Conservation (phyloP, 2,797 vertebrate species). For the Chaunax sp. region DNA sequence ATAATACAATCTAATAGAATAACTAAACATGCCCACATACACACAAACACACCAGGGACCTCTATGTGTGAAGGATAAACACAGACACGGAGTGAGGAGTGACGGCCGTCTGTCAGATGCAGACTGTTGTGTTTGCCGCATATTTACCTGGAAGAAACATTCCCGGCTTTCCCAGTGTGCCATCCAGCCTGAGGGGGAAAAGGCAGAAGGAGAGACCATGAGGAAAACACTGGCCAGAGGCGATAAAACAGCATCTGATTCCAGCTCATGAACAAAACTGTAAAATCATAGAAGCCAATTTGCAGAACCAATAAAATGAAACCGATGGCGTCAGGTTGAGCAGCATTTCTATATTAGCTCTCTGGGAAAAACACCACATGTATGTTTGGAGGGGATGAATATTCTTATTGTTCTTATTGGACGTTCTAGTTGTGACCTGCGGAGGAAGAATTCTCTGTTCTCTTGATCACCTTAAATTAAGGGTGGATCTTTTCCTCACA, state of each 20-base stretch:
- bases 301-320: conserved; percentile 39
- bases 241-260: conserved; percentile 16
- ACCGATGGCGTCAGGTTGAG: conserved; percentile 30
- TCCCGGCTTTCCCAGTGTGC: conserved; percentile 90
- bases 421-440: too few species aligned
- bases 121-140: conserved; percentile 32
- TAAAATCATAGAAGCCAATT: conserved; percentile 24
- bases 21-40: too few species aligned
- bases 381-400: neutral
- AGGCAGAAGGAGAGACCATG: conserved; percentile 19
- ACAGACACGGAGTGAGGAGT: conserved; percentile 36
- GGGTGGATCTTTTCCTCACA: too few species aligned
- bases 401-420: conserved; percentile 8
- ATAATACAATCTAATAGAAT: too few species aligned
- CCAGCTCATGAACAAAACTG: conserved; percentile 20
- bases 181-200: conserved; percentile 84
- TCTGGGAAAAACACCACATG: neutral
- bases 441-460: too few species aligned
- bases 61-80: conserved; percentile 49
- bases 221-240: conserved; percentile 24
- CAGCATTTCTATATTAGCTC: neutral
- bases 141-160: conserved; percentile 91
- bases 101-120: conserved; percentile 58
- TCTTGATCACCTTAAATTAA: too few species aligned
- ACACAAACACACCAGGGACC: too few species aligned